Evolutionary conservation across 2,113 vertebrate genomes (phyloP).

Genomic region (Scomber japonicus): DNA sequence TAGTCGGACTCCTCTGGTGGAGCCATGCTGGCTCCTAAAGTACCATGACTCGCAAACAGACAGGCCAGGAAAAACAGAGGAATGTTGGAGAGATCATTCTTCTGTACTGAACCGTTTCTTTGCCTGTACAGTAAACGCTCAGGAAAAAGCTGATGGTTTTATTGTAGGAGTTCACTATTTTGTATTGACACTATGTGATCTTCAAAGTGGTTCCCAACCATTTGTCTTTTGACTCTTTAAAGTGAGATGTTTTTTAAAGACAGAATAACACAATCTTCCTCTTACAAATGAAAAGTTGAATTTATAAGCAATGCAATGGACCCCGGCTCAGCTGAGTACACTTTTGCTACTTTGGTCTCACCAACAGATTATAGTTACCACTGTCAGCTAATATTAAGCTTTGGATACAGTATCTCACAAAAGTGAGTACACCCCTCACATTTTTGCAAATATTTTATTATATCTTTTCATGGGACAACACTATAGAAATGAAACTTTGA

Average conservation of each 20-base stretch:
- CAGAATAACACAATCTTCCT: not conserved
- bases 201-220: slow-evolving; percentile 28
- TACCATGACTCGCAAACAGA: slow-evolving; percentile 73
- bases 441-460: no score
- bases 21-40: slow-evolving; percentile 74
- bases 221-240: not conserved
- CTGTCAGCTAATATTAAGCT: not conserved
- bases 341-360: not conserved
- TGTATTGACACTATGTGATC: slow-evolving; percentile 29
- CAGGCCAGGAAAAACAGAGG: slow-evolving; percentile 78
- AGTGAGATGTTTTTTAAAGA: not conserved
- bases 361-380: not conserved
- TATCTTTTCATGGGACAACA: no score
- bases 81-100: slow-evolving; percentile 63
- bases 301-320: slow-evolving; percentile 13
- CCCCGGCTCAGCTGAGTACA: not conserved
- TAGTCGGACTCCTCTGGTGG: slow-evolving; percentile 79
- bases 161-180: no score
- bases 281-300: slow-evolving; percentile 25
- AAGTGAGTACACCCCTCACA: no score
- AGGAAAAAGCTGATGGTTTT: not conserved
- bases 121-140: slow-evolving; percentile 7
- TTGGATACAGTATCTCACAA: not conserved
- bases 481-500: no score
- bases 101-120: slow-evolving; percentile 24